These are phyloP conservation scores for Mellilla xanthometata DNA, from an alignment of 2,888 invertebrate genomes.

Conservation along the genomic window DNA sequence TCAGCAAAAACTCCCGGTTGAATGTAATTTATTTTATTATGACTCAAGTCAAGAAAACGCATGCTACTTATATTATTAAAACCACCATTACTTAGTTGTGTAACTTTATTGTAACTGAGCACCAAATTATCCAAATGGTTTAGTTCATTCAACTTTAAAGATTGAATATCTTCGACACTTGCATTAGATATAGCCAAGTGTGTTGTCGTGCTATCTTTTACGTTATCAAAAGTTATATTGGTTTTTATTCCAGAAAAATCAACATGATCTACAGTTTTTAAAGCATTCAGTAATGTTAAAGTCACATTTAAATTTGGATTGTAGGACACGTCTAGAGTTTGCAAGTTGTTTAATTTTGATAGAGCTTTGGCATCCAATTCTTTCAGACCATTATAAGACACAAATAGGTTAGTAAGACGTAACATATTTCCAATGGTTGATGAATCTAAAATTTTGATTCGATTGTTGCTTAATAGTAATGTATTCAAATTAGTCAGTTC, in stretches of 20 bases:
- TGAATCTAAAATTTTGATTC: conserved; percentile 39
- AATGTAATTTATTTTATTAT: conserved; percentile 50
- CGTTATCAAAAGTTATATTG: conserved; percentile 36
- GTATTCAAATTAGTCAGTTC: conserved; percentile 41
- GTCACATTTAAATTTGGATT: conserved; percentile 46
- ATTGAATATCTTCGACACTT: conserved; percentile 40
- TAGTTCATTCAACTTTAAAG: conserved; percentile 40
- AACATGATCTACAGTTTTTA: conserved; percentile 38
- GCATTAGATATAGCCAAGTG: conserved; percentile 44
- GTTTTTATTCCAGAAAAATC: conserved; percentile 45
- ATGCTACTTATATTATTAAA: conserved; percentile 44
- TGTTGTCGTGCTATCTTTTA: conserved; percentile 31
- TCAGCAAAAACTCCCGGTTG: conserved; percentile 59
- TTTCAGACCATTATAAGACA: conserved; percentile 48
- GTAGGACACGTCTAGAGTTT: conserved; percentile 52
- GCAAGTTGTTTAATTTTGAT: conserved; percentile 38
- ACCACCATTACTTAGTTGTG: conserved; percentile 39
- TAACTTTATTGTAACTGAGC: conserved; percentile 48
- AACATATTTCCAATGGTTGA: conserved; percentile 37
- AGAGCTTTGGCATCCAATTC: conserved; percentile 40
- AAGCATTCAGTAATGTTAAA: conserved; percentile 30
- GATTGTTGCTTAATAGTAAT: conserved; percentile 53
- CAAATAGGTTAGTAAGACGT: conserved; percentile 36
- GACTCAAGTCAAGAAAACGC: conserved; percentile 51
- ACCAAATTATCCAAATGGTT: conserved; percentile 37